Evolutionary conservation across 1,140 invertebrate genomes (phyloP).

Genomic region (Littorina saxatilis): DNA sequence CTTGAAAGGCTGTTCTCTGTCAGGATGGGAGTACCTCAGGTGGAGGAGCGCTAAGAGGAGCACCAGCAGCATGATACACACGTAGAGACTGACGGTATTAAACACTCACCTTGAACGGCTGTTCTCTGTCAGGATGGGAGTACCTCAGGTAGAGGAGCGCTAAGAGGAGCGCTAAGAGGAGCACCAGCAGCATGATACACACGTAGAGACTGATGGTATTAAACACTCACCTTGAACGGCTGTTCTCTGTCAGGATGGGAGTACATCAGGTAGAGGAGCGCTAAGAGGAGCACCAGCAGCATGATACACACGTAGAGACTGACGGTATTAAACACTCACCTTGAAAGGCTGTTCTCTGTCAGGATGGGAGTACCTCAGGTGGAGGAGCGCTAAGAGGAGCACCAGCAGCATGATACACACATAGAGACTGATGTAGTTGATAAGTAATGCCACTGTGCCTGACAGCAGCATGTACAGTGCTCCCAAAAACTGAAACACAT

Average conservation of each 20-base stretch:
- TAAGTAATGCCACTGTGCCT: slow-evolving; percentile 88
- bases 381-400: slow-evolving; percentile 86
- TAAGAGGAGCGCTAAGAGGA: background rate
- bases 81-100: too few relatives aligned
- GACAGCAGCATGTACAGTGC: slow-evolving; percentile 42
- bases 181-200: background rate
- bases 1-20: too few relatives aligned
- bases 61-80: too few relatives aligned
- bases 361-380: slow-evolving; percentile 82
- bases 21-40: too few relatives aligned
- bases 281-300: background rate
- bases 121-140: too few relatives aligned
- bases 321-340: background rate
- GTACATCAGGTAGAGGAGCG: background rate
- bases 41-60: too few relatives aligned
- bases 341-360: background rate
- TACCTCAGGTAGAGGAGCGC: background rate
- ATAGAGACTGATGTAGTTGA: slow-evolving; percentile 95
- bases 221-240: background rate
- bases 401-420: slow-evolving; percentile 92
- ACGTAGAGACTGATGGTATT: too few relatives aligned
- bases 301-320: background rate
- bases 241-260: background rate
- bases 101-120: too few relatives aligned
- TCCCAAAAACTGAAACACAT: background rate